A percentile compares a stretch with the other conserved stretches of the same genome.
Conservation (phyloP, 2,888 invertebrate species). For the Thera obeliscata region DNA sequence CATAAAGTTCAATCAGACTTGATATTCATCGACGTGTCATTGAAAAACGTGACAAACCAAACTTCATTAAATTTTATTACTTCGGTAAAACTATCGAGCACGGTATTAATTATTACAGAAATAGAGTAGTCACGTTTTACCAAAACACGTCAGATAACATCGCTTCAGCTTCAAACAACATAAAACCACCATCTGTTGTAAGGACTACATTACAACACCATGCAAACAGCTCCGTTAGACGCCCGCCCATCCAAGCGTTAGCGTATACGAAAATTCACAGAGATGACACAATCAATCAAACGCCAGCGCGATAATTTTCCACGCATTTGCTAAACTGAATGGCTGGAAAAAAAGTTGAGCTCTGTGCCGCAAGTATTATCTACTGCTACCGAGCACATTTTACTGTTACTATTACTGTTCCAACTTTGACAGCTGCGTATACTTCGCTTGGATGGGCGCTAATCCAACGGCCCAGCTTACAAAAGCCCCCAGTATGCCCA, state of each 20-base stretch:
- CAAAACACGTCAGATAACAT: conserved; percentile 58
- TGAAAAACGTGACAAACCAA: conserved; percentile 57
- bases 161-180: conserved; percentile 55
- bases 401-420: too few species aligned
- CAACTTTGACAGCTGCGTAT: neutral
- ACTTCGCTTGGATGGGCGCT: conserved; percentile 14
- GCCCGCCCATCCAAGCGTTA: conserved; percentile 18
- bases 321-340: too few species aligned
- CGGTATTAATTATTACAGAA: neutral
- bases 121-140: conserved; percentile 54
- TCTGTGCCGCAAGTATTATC: neutral
- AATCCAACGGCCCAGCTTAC: conserved; percentile 49
- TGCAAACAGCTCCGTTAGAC: conserved; percentile 67
- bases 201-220: conserved; percentile 71
- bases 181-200: conserved; percentile 74
- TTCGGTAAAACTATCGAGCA: neutral
- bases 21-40: conserved; percentile 58
- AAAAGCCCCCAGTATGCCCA: conserved; percentile 51
- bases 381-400: neutral
- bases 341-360: neutral
- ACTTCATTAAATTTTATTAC: neutral
- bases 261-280: conserved; percentile 9
- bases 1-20: conserved; percentile 58
- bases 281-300: conserved; percentile 1
- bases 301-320: too few species aligned